Base-by-base conservation (phyloP, 2,113 vertebrate genomes). In the Xerus inauris region DNA sequence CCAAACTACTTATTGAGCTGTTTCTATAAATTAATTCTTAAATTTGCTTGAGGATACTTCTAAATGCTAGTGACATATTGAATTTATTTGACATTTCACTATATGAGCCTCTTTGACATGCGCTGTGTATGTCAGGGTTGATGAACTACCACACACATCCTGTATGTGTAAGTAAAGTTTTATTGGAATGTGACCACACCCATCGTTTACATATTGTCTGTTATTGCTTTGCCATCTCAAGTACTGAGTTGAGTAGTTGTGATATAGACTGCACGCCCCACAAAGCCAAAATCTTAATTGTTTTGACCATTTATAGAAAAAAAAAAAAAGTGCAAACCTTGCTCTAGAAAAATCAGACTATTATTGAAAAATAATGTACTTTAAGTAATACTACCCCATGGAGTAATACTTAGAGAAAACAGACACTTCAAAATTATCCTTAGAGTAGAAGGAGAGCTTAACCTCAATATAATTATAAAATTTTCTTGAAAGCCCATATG, bases 121-220 rank as follows among this genome's bases (percentile, higher is more conserved):
- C 2, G 54, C 20, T 93, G 35, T 76, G 2, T 45, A 42, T 82
- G 40, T 88, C 38, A 87, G 26, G 8, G 30, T 22, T 72, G 30
- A 71, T 14, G 71, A 87, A 45, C 30, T 77, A 26, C 24, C 62
- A 35, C 14, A 13, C n/a, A 54, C 16, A 85, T 6, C 26, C 51
- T 94, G 13, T 42, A 11, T 79, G 87, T 91, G 28, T 83, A 93
- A 95, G 91, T 65, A 59, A 82, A 54, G 13, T 79, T 89, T 80
- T 87, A 32, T 40, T 92, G 47, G 14, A 86, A 87, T 24, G 57
- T 51, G 49, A 5, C 10, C 28, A 72, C 2, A 20, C 6, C 24
- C 82, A 8, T 80, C 35, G 88, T 87, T 96, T 87, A 54, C n/a
- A n/a, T 42, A 26, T 71, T 80, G 0, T 54, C 38, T 75, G 32